Base-by-base conservation (phyloP, 2,113 vertebrate genomes). In the Eptatretus burgeri region DNA sequence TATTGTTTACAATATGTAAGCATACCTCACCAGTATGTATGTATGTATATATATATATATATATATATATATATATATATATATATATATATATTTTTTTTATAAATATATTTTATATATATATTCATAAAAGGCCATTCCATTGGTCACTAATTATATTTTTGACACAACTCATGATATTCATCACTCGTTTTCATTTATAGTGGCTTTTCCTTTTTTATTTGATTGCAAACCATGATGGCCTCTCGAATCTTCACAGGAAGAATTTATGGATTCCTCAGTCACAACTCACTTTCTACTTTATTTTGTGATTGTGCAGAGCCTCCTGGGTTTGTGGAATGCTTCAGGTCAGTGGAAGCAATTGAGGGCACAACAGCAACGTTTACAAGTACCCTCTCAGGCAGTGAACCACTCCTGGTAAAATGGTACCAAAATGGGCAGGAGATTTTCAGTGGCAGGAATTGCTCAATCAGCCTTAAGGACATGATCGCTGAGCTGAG, bases 401-500 rank as follows among this genome's bases (percentile, higher is more conserved):
- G 56, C n/a, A 60, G n/a, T 17, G 56, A 60, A 20, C 56, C 56
- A 60, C 56, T 60, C 56, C 12, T 60, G 56, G 56, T 60, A n/a
- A 60, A 60, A 20, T 60, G 56, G 56, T 60, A 60, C 56, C n/a
- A 60, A 20, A 20, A 20, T 20, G 20, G 20, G n/a, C 56, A 60
- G 20, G 56, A 60, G 20, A n/a, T 60, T 20, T 17, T 10, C n/a
- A 60, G n/a, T 60, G 56, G 20, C 20, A 60, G n/a, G 10, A 60
- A 20, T 20, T 20, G 20, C 11, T 17, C n/a, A 17, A 60, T 60
- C 56, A 60, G 56, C 56, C 20, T 60, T 20, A 10, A 20, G 20
- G 56, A 60, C 20, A 17, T 20, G n/a, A 20, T 60, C 12, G 56
- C 56, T 20, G n/a, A 17, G 20, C 20, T 60, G 20, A 13, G 11